Evolutionary conservation across 2,888 invertebrate species (phyloP).

Genomic region (Anoncus sp.): DNA sequence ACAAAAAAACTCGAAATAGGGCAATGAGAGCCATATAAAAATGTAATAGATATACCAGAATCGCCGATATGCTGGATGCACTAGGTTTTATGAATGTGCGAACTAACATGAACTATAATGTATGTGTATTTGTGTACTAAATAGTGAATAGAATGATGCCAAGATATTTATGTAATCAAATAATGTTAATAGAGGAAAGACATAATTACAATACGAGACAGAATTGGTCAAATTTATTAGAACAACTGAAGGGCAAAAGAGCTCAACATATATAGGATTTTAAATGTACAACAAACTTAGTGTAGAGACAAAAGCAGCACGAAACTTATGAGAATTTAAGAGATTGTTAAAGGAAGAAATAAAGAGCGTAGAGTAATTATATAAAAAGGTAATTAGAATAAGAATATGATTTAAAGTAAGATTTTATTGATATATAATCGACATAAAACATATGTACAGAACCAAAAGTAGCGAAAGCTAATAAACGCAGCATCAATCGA

Average conservation of each 20-base stretch:
- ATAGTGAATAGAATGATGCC: not conserved
- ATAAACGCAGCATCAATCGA: constrained; percentile 37
- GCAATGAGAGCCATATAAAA: constrained; percentile 21
- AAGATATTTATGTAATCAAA: not conserved
- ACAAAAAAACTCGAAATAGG: constrained; percentile 17
- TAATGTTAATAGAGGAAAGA: not conserved
- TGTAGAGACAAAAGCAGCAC: constrained; percentile 9
- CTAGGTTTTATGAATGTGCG: not conserved
- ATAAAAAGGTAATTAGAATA: constrained; percentile 10
- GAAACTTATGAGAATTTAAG: not conserved
- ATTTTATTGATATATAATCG: not conserved
- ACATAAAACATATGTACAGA: not conserved
- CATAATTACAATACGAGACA: not conserved
- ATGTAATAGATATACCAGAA: constrained; percentile 6
- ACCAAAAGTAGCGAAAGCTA: not conserved
- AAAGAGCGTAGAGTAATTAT: not conserved
- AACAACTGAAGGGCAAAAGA: constrained; percentile 11
- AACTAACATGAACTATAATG: not conserved
- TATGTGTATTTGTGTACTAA: not conserved
- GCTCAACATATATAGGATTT: constrained; percentile 9
- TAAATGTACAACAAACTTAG: constrained; percentile 17
- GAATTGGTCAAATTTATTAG: constrained; percentile 12
- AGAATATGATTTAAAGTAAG: constrained; percentile 11
- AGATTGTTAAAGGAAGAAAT: constrained; percentile 11
- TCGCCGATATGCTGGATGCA: not conserved